Conservation (phyloP, 2,113 vertebrate species). For the Muscicapa adusta region DNA sequence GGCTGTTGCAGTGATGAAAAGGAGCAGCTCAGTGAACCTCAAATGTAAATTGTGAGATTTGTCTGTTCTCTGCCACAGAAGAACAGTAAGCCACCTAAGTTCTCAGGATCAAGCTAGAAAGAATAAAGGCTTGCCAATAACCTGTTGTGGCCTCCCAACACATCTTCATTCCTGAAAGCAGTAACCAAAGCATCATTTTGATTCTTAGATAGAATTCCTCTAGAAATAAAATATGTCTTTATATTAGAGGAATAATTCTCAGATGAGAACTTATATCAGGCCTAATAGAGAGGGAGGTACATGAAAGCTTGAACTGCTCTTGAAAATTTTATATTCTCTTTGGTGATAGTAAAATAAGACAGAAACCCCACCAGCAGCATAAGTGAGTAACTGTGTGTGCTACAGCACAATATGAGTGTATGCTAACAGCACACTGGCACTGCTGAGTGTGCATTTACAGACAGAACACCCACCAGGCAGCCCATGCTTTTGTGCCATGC, state of each 20-base stretch:
- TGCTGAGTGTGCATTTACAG: neutral
- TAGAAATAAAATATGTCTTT: neutral
- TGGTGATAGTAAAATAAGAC: neutral
- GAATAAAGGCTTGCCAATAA: neutral
- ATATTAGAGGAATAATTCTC: neutral
- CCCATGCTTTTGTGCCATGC: neutral
- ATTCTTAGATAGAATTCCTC: neutral
- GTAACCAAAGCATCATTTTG: neutral
- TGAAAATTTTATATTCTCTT: neutral
- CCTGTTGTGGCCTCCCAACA: neutral
- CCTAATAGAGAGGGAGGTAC: neutral
- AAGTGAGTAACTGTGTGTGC: neutral
- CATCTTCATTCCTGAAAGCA: neutral
- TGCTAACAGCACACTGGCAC: neutral
- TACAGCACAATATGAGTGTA: neutral
- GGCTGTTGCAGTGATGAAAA: neutral
- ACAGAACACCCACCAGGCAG: neutral
- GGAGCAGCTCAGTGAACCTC: neutral
- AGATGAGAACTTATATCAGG: neutral
- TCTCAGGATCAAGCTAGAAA: neutral
- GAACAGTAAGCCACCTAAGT: neutral
- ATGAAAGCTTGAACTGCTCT: neutral
- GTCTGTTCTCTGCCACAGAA: neutral
- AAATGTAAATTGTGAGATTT: neutral
- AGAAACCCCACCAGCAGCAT: neutral